Percentiles rank a stretch among this genome's conserved stretches.
Conservation (phyloP, 1,140 invertebrate genomes). For the Drosophila arizonae region DNA sequence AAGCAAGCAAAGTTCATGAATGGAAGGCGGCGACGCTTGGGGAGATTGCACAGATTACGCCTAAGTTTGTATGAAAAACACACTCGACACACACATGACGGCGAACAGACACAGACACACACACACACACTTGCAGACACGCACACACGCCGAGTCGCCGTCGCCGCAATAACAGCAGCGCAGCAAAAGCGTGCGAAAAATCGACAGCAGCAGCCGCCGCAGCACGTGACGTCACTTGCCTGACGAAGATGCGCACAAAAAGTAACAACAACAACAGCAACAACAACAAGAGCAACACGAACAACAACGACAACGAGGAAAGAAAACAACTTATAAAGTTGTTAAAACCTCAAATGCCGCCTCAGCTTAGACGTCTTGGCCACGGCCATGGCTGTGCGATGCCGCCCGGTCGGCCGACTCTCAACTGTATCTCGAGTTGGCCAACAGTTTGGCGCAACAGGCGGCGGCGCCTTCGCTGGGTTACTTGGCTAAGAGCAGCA, state of each 20-base stretch:
- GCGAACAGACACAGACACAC: too few species aligned
- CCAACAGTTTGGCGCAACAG: conserved; percentile 64
- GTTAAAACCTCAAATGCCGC: conserved; percentile 50
- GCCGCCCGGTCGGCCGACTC: conserved; percentile 2
- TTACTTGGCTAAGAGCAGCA: conserved; percentile 66
- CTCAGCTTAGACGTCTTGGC: conserved; percentile 63
- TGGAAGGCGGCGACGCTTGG: conserved; percentile 7
- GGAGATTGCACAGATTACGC: conserved; percentile 40
- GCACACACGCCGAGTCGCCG: conserved; percentile 29
- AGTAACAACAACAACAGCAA: conserved; percentile 34
- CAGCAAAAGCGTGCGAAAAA: conserved; percentile 52
- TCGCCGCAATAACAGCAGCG: conserved; percentile 65
- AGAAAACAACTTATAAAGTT: conserved; percentile 65
- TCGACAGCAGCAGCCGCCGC: conserved; percentile 14
- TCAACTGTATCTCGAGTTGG: conserved; percentile 34
- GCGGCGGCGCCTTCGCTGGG: conserved; percentile 64
- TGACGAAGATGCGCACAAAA: conserved; percentile 56
- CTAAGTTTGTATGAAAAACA: conserved; percentile 41
- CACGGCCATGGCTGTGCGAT: conserved; percentile 41
- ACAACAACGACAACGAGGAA: conserved; percentile 24
- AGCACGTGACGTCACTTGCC: conserved; percentile 44
- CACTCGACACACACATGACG: conserved; percentile 20
- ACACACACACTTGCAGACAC: conserved; percentile 25
- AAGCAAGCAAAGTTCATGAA: conserved; percentile 37
- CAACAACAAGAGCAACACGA: conserved; percentile 21